Conservation (phyloP, 2,888 invertebrate genomes). For the Eupelmus urozonus region DNA sequence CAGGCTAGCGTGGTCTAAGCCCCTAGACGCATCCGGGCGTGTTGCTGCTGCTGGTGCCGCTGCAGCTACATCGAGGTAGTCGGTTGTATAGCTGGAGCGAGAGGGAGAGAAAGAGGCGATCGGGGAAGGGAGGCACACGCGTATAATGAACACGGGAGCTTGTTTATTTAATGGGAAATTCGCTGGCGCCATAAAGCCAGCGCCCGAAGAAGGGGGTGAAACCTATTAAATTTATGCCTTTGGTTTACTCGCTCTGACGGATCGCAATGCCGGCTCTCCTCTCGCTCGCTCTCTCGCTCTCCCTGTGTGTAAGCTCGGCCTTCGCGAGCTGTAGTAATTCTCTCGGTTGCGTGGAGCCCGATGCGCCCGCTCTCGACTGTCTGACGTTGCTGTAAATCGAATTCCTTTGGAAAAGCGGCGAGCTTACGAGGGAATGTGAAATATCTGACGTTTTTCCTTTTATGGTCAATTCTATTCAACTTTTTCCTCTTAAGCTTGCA, state of each 20-base stretch:
- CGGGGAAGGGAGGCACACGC: slow-evolving; percentile 34
- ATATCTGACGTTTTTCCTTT: slow-evolving; percentile 9
- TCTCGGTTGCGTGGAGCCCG: background rate
- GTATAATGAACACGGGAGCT: slow-evolving; percentile 69
- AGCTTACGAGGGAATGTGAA: background rate
- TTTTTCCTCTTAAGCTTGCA: too few relatives aligned
- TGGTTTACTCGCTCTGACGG: slow-evolving; percentile 77
- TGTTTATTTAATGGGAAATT: slow-evolving; percentile 78
- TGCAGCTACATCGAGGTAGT: slow-evolving; percentile 28
- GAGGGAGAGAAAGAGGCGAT: background rate
- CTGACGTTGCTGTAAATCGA: slow-evolving; percentile 40
- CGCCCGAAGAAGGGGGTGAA: slow-evolving; percentile 70
- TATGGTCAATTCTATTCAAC: too few relatives aligned
- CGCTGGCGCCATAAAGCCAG: slow-evolving; percentile 77
- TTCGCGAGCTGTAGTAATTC: slow-evolving; percentile 32
- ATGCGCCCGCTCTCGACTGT: slow-evolving; percentile 6
- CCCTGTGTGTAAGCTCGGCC: too few relatives aligned
- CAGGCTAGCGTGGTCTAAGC: slow-evolving; percentile 72
- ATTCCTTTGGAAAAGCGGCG: slow-evolving; percentile 36
- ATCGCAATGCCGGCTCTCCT: slow-evolving; percentile 73
- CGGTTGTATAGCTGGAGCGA: too few relatives aligned
- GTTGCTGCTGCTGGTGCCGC: slow-evolving; percentile 39
- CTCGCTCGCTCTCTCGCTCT: background rate
- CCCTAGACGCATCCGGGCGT: slow-evolving; percentile 68
- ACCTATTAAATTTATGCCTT: slow-evolving; percentile 77